Base-by-base conservation (phyloP, 2,113 vertebrate genomes). In the Anolis sagrei region DNA sequence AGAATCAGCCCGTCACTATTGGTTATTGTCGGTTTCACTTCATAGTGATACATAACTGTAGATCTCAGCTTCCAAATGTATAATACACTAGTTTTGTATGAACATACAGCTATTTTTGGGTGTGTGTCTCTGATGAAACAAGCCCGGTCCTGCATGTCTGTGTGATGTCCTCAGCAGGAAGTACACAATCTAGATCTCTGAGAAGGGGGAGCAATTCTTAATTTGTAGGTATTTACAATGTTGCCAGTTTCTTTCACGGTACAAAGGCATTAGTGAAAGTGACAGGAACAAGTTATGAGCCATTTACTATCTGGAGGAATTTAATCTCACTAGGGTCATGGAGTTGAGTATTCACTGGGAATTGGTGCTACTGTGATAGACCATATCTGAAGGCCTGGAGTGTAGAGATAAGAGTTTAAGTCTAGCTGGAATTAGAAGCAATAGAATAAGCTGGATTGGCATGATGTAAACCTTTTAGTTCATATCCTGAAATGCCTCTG, bases 331-430 rank as follows among this genome's bases (percentile, higher is more conserved):
- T 89, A 87, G 81, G 94, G 95, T 94, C 95, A 86, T 34, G 44
- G 90, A 93, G 87, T 93, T 91, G 94, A 94, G 84, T 72, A 76
- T 94, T 94, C 94, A 90, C 90, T 84, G 93, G 93, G 94, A 95
- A 95, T 91, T 94, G 94, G 93, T 94, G 91, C 92, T 88, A 73
- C 92, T 0, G 89, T 91, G 95, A 95, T 95, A 96, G 92, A 86
- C 93, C 88, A 79, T 93, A 93, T 95, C 95, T 93, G 91, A 86
- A 89, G 90, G 95, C 94, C 96, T 97, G 95, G 90, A 85, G 61
- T 90, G 86, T 73, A 86, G 92, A 95, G 96, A 96, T 97, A 97
- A 96, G 96, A 90, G 90, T 95, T 94, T 94, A 93, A 96, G 93
- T 95, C 95, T 88, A 85, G 73, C 84, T 90, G 84, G 92, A 95